Evolutionary conservation across 2,888 invertebrate species (phyloP), one percentile per base, ranked within the genome.

Genomic region (Cosmia trapezina): DNA sequence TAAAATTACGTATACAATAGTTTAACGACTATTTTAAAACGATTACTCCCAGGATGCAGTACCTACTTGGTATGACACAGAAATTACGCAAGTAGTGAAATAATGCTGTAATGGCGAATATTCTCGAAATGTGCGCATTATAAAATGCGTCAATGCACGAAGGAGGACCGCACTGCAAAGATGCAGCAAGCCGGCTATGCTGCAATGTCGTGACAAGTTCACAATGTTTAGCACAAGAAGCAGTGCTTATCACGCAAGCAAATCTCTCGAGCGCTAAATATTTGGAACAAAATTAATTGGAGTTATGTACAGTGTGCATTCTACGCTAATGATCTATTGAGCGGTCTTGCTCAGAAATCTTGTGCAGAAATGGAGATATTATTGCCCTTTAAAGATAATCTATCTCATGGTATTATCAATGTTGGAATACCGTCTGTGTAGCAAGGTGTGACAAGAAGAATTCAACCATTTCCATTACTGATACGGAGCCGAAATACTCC

Each of bases 11-110:
- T 76, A 81, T 67, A 75, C 33, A 70, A 61, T 70, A 59, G 47
- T 28, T 33, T 33, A 57, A 68, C n/a, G 54, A 81, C 84, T 76
- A 84, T 84, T 84, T 84, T 84, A 56, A 62, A 64, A 68, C 56
- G 33, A 64, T 81, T 81, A 76, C 81, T 69, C 83, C 69, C 33
- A 76, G 60, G 59, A 63, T 74, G 76, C 56, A 67, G 67, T 80
- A 83, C 61, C 51, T 79, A 37, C 37, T 0, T 37, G 47, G 49
- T 62, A 62, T 83, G 81, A 83, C 76, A 75, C 84, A 75, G 43
- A 57, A 43, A 57, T 68, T 68, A 64, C 75, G 61, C 57, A 45
- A 51, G 6, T 59, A 41, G 12, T 57, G 43, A 57, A 64, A 57
- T 79, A 41, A 67, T 60, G 62, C 56, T 51, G 59, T 54, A n/a